Evolutionary conservation across 2,797 vertebrate genomes (phyloP).

Genomic region (Hemitrygon akajei): DNA sequence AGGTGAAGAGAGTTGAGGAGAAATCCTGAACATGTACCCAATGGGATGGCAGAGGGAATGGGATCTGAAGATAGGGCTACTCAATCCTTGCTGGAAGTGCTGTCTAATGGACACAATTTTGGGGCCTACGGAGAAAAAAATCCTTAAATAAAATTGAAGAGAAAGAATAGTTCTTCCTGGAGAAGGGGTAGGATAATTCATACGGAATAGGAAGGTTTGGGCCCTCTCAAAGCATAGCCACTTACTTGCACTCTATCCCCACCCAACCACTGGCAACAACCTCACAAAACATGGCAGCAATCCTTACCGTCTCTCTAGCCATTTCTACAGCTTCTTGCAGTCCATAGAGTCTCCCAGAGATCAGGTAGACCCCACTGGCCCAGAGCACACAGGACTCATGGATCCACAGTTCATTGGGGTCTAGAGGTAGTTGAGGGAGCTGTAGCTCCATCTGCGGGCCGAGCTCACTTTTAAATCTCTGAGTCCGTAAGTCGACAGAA

Average conservation of each 20-base stretch:
- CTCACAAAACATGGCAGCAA: neutral
- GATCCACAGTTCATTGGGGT: constrained; percentile 97
- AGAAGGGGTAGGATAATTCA: neutral
- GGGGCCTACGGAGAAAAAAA: neutral
- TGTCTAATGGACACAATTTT: neutral
- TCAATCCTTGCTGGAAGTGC: neutral
- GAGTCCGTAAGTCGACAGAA: constrained; percentile 41
- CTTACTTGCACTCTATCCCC: no score
- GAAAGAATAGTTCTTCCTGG: no score
- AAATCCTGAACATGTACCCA: neutral
- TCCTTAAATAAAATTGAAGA: no score
- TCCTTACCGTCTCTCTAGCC: constrained; percentile 33
- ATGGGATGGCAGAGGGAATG: neutral
- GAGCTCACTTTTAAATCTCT: constrained; percentile 47
- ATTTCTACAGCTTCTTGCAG: constrained; percentile 64
- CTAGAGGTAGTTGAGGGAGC: constrained; percentile 90
- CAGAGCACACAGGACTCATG: constrained; percentile 95
- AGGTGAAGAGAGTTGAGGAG: neutral
- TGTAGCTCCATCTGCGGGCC: constrained; percentile 54
- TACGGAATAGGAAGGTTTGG: neutral
- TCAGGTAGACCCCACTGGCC: constrained; percentile 96
- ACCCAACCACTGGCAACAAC: neutral
- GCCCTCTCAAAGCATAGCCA: neutral
- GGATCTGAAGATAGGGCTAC: neutral
- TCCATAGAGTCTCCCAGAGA: constrained; percentile 93